Conservation (phyloP, 2,797 vertebrate species). For the Pseudopleuronectes americanus region DNA sequence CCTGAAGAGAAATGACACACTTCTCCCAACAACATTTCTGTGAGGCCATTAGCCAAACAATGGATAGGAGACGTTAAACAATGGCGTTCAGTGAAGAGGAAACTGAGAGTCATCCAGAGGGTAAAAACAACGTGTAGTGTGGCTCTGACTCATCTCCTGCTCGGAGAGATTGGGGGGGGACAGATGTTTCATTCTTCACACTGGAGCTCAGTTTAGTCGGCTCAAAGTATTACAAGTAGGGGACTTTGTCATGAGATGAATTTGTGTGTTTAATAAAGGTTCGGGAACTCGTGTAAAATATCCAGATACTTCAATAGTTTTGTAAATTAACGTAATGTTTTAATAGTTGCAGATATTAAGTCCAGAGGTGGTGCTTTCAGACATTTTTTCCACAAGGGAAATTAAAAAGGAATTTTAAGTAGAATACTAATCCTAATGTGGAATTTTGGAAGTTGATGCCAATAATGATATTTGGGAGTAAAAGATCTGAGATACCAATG, state of each 20-base stretch:
- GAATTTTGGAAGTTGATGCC: too few relatives aligned
- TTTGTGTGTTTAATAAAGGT: not conserved
- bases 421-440: too few relatives aligned
- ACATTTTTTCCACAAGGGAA: not conserved
- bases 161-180: conserved; percentile 32
- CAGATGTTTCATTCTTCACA: conserved; percentile 61
- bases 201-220: conserved; percentile 26
- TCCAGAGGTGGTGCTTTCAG: not conserved
- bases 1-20: conserved; percentile 12
- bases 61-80: conserved; percentile 47
- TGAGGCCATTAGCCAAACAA: conserved; percentile 22
- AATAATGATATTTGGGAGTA: too few relatives aligned
- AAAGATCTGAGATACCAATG: too few relatives aligned
- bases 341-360: not conserved
- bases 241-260: conserved; percentile 30
- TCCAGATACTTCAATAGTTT: not conserved
- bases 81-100: conserved; percentile 51
- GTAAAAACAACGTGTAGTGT: conserved; percentile 46
- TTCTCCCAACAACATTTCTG: conserved; percentile 24
- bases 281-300: not conserved
- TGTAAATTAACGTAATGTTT: not conserved
- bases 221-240: conserved; percentile 3
- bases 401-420: not conserved
- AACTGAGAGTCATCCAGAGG: conserved; percentile 40
- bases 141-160: conserved; percentile 71